A percentile compares a stretch with the other conserved stretches of the same genome.
phyloP scores from a whole-genome alignment of 2,888 invertebrate species.

The Scaptomyza parva region DNA sequence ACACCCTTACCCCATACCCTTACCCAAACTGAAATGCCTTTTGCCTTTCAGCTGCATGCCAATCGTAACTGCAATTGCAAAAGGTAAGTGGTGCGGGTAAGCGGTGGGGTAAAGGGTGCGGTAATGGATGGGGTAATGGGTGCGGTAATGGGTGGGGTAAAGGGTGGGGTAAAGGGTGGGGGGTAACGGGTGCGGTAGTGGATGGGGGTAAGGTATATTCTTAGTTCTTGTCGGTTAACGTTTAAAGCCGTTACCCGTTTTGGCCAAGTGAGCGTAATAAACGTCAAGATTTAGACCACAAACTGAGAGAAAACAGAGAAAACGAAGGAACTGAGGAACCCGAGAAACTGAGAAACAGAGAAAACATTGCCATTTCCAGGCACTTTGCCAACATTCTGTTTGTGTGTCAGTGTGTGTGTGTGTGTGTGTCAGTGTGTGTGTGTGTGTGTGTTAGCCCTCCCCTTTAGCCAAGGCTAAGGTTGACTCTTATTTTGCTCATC shows the following conservation, averaged over 20 bases:
- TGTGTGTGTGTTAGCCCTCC: not conserved
- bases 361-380: not conserved
- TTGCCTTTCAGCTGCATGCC: too few species aligned
- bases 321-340: too few species aligned
- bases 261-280: constrained; percentile 72
- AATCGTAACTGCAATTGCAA: constrained; percentile 17
- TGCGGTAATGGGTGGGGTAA: too few species aligned
- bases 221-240: constrained; percentile 5
- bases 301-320: constrained; percentile 24
- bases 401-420: not conserved
- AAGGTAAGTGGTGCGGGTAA: not conserved
- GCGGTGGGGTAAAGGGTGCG: too few species aligned
- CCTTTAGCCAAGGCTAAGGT: constrained; percentile 1
- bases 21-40: too few species aligned
- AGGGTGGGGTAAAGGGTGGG: not conserved
- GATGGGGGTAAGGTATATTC: too few species aligned
- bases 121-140: too few species aligned
- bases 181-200: too few species aligned
- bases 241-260: constrained; percentile 20
- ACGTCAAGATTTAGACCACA: constrained; percentile 67
- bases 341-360: constrained; percentile 32
- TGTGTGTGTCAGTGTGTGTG: not conserved
- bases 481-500: not conserved
- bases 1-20: too few species aligned
- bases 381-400: constrained; percentile 31